A percentile compares a stretch with the other conserved stretches of the same genome.
phyloP scores from a whole-genome alignment of 2,888 invertebrate species.

The Suillia variegata region DNA sequence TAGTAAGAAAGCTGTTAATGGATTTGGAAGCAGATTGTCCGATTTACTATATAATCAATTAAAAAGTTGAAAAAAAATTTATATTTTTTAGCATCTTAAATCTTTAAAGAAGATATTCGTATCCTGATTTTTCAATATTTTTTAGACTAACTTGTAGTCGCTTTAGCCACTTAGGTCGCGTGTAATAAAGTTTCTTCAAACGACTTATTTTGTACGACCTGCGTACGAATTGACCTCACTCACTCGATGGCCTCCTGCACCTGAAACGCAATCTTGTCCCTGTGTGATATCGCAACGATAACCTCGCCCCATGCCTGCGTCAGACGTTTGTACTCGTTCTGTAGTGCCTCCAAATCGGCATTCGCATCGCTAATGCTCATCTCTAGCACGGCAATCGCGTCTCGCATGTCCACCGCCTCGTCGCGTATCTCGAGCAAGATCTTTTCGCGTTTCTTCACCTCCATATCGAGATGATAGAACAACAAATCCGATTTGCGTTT shows the following conservation, averaged over 20 bases:
- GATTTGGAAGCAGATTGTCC: no score
- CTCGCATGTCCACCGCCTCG: constrained; percentile 70
- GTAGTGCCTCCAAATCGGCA: constrained; percentile 73
- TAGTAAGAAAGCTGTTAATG: no score
- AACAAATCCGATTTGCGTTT: constrained; percentile 66
- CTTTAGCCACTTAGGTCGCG: no score
- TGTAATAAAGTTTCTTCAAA: no score
- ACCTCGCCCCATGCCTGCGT: constrained; percentile 78
- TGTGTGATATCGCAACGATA: constrained; percentile 70
- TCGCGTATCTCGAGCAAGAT: constrained; percentile 67
- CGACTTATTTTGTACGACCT: no score
- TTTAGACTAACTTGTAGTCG: no score
- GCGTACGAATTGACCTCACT: no score
- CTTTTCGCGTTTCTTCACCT: constrained; percentile 73
- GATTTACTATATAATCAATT: no score
- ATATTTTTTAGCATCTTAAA: no score
- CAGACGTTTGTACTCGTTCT: constrained; percentile 72
- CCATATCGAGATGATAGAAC: constrained; percentile 70
- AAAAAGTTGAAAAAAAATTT: no score
- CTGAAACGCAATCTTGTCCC: constrained; percentile 71
- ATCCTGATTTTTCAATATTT: no score
- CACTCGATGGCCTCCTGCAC: constrained; percentile 68
- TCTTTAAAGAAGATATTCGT: no score
- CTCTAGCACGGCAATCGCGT: constrained; percentile 66
- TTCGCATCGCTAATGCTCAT: constrained; percentile 72